Evolutionary conservation across 2,888 invertebrate genomes (phyloP), one percentile per base, ranked within the genome.

Genomic region (Eilema caniola): DNA sequence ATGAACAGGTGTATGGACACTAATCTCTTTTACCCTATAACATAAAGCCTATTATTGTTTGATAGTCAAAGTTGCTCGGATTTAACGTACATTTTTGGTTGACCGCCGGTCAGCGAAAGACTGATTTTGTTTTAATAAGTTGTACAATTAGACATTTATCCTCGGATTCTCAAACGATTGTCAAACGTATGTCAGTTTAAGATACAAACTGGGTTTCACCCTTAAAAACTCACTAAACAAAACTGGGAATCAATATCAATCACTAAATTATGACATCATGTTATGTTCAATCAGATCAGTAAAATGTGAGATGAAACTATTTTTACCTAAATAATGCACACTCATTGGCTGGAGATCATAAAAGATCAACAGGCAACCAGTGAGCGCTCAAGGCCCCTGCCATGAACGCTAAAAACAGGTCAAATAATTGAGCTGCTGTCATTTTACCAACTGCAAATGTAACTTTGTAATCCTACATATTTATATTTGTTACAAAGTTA

Each of bases 41-140:
- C 23, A 66, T 78, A 81, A 76, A 78, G 74, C 73, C 59, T 71
- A 67, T 63, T 80, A 69, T 77, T 71, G 37, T 64, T 73, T 64
- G 25, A 31, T 20, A 24, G 33, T n/a, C 28, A n/a, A 25, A 64
- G 28, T n/a, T n/a, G 56, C 23, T 23, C 16, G 31, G 56, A 23
- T 33, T 63, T 5, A 12, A 53, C n/a, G 23, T 31, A 23, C 14
- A 53, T n/a, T 64, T n/a, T 53, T 64, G 7, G 28, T 53, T 28
- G 64, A 31, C 53, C 14, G n/a, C 25, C 7, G 53, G 64, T 64
- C 64, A 53, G 31, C 2, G 28, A 64, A 64, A 64, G 64, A 64
- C 64, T 64, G 64, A 64, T 28, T 47, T 64, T 63, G 57, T 28
- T 53, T 62, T 37, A 11, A 11, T 62, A 64, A 53, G 64, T 64